A percentile compares a stretch with the other conserved stretches of the same genome.
Conservation (phyloP, 2,888 invertebrate genomes). For the Siphlonurus alternatus region DNA sequence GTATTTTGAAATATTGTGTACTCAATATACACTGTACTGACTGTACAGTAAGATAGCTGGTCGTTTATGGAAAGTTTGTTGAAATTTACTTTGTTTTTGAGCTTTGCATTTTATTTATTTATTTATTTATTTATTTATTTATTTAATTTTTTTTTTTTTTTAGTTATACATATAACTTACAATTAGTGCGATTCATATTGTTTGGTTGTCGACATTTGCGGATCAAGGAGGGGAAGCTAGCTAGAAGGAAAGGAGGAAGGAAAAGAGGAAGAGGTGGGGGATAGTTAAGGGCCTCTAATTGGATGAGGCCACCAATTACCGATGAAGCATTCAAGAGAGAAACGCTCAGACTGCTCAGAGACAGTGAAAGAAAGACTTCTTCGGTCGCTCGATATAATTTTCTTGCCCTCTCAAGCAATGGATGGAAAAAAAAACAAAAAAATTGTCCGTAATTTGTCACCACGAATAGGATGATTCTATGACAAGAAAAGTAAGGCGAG, state of each 20-base stretch:
- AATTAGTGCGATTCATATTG: too few relatives aligned
- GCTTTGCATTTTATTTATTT: too few relatives aligned
- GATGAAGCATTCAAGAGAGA: background rate
- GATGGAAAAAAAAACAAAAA: background rate
- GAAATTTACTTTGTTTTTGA: too few relatives aligned
- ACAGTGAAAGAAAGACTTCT: background rate
- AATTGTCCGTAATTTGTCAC: background rate
- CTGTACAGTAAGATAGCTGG: too few relatives aligned
- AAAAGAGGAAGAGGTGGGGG: background rate
- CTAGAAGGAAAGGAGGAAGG: background rate
- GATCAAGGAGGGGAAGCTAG: background rate
- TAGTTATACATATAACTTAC: too few relatives aligned
- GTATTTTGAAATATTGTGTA: too few relatives aligned
- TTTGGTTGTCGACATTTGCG: background rate
- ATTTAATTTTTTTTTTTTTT: too few relatives aligned
- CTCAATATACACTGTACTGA: too few relatives aligned
- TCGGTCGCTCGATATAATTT: background rate
- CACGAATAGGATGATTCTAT: background rate
- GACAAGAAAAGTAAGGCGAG: background rate
- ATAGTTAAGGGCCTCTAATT: background rate
- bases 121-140: too few relatives aligned
- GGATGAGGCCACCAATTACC: background rate
- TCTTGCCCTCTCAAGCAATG: background rate
- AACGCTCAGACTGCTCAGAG: background rate
- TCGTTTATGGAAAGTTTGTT: too few relatives aligned